Evolutionary conservation across 2,797 vertebrate genomes (phyloP).

Genomic region (Anguilla obscura): DNA sequence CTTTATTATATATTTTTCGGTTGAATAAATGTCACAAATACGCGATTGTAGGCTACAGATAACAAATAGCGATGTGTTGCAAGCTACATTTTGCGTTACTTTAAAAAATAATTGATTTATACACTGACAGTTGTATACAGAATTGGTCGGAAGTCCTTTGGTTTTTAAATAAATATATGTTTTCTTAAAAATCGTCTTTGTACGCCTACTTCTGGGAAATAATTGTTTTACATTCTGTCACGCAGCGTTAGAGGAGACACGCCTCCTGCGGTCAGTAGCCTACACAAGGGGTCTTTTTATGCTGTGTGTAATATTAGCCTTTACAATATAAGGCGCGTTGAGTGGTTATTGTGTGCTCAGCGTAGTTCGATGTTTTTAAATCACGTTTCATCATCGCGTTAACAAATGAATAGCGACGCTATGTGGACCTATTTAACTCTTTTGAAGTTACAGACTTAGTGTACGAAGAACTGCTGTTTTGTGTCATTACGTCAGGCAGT

Average conservation of each 20-base stretch:
- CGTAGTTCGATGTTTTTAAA: neutral
- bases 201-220: neutral
- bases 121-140: neutral
- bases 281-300: constrained; percentile 17
- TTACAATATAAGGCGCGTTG: neutral
- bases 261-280: constrained; percentile 11
- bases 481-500: neutral
- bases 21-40: neutral
- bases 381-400: neutral
- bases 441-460: neutral
- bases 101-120: neutral
- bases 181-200: neutral
- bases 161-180: neutral
- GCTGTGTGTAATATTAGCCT: constrained; percentile 12
- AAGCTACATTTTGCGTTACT: neutral
- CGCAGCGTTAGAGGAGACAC: constrained; percentile 14
- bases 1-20: neutral
- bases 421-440: neutral
- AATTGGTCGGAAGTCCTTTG: neutral
- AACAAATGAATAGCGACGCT: neutral
- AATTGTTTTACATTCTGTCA: constrained; percentile 10
- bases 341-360: neutral
- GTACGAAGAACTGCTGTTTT: neutral
- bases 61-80: neutral
- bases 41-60: neutral